Evolutionary conservation across 1,140 invertebrate species (phyloP).

Genomic region (Conus ventricosus): DNA sequence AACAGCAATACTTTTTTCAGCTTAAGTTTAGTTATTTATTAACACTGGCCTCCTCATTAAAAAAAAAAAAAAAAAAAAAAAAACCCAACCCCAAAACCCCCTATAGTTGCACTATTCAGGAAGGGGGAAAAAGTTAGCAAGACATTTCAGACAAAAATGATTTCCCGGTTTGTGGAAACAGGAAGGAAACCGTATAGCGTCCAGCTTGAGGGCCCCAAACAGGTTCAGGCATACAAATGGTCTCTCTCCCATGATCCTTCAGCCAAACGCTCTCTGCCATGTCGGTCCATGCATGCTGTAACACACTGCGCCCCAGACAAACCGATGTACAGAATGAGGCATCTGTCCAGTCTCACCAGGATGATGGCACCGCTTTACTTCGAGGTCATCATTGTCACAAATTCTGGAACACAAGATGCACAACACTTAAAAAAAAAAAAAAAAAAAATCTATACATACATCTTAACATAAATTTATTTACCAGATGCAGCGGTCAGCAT

Average conservation of each 20-base stretch:
- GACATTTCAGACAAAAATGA: not conserved
- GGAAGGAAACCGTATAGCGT: constrained; percentile 23
- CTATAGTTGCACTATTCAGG: too few relatives aligned
- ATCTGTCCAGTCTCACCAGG: constrained; percentile 36
- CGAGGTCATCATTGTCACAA: constrained; percentile 99
- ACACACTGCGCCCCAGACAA: constrained; percentile 41
- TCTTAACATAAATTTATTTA: too few relatives aligned
- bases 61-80: too few relatives aligned
- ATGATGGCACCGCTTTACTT: constrained; percentile 82
- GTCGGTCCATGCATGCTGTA: constrained; percentile 36
- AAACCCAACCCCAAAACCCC: too few relatives aligned
- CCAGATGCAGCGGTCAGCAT: too few relatives aligned
- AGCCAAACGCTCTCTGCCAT: constrained; percentile 23
- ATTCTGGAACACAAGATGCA: constrained; percentile 85
- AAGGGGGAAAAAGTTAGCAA: not conserved
- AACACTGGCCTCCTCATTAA: too few relatives aligned
- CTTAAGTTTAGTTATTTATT: too few relatives aligned
- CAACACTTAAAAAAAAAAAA: too few relatives aligned
- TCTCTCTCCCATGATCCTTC: not conserved
- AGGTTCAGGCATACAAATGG: constrained; percentile 22
- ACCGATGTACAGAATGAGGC: constrained; percentile 45
- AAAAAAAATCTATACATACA: too few relatives aligned
- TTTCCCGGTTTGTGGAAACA: not conserved
- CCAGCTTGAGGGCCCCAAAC: constrained; percentile 17
- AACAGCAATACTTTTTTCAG: too few relatives aligned